A percentile compares a stretch with the other conserved stretches of the same genome.
Evolutionary conservation across 1,140 invertebrate genomes (phyloP).

Genomic region (Conopomorpha cramerella): DNA sequence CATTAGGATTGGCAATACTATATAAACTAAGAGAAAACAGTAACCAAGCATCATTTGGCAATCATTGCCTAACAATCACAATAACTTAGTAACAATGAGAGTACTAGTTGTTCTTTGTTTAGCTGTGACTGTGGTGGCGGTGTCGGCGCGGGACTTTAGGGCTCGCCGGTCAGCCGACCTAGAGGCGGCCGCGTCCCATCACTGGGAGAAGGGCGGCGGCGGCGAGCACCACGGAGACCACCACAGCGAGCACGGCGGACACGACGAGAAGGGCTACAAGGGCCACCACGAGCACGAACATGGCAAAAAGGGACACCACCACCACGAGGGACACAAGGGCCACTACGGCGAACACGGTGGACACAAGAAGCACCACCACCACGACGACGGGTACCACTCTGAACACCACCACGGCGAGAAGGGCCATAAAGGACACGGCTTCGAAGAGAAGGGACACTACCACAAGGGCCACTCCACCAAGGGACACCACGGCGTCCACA

Average conservation of each 20-base stretch:
- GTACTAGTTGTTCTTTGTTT: slow-evolving; percentile 19
- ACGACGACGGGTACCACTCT: slow-evolving; percentile 73
- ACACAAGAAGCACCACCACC: slow-evolving; percentile 74
- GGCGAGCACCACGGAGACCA: slow-evolving; percentile 53
- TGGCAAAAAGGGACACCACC: slow-evolving; percentile 71
- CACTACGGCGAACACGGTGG: slow-evolving; percentile 73
- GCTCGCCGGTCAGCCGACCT: slow-evolving; percentile 55
- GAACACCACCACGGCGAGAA: slow-evolving; percentile 72
- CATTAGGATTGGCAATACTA: slow-evolving; percentile 50
- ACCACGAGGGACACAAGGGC: slow-evolving; percentile 70
- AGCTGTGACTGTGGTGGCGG: slow-evolving; percentile 16
- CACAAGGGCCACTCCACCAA: slow-evolving; percentile 79
- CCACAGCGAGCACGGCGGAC: slow-evolving; percentile 54
- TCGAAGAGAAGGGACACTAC: slow-evolving; percentile 64
- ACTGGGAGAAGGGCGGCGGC: slow-evolving; percentile 61
- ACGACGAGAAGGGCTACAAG: slow-evolving; percentile 58
- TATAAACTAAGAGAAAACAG: slow-evolving; percentile 38
- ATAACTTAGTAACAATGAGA: slow-evolving; percentile 32
- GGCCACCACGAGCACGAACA: slow-evolving; percentile 67
- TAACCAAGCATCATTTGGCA: slow-evolving; percentile 46
- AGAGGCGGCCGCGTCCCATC: slow-evolving; percentile 57
- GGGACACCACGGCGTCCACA: slow-evolving; percentile 76
- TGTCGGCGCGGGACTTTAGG: slow-evolving; percentile 25
- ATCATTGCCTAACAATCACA: slow-evolving; percentile 29
- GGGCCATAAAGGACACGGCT: slow-evolving; percentile 65